These are phyloP conservation scores for Pharmacophagus antenor DNA, from an alignment of 2,888 invertebrate genomes.

Conservation along the genomic window DNA sequence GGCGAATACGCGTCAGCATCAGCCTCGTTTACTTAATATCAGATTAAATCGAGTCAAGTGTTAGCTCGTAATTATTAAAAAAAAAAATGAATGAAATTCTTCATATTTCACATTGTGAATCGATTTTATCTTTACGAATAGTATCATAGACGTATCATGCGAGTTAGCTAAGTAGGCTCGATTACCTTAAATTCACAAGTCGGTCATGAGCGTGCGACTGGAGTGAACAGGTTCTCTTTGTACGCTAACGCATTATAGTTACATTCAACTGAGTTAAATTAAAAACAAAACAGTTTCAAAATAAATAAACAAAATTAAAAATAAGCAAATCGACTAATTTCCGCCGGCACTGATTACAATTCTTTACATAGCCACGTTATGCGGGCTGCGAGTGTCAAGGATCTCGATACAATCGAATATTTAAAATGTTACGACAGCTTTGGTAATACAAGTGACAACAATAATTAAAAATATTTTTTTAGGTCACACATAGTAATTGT, in stretches of 20 bases:
- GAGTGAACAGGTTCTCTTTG: constrained; percentile 40
- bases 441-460: background rate
- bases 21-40: no score
- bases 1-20: no score
- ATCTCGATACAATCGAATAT: background rate
- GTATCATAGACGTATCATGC: background rate
- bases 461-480: background rate
- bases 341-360: background rate
- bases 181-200: constrained; percentile 51
- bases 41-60: no score
- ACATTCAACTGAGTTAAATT: constrained; percentile 32
- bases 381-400: constrained; percentile 1
- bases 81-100: no score
- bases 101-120: background rate
- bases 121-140: background rate
- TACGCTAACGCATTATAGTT: constrained; percentile 35
- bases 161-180: constrained; percentile 38
- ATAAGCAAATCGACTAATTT: background rate
- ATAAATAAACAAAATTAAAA: background rate
- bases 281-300: background rate
- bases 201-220: constrained; percentile 46
- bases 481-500: no score
- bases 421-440: background rate
- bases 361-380: background rate
- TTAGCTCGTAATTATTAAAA: no score